These are phyloP conservation scores for Tadarida brasiliensis DNA, from an alignment of 2,797 vertebrate species.

Conservation along the genomic window DNA sequence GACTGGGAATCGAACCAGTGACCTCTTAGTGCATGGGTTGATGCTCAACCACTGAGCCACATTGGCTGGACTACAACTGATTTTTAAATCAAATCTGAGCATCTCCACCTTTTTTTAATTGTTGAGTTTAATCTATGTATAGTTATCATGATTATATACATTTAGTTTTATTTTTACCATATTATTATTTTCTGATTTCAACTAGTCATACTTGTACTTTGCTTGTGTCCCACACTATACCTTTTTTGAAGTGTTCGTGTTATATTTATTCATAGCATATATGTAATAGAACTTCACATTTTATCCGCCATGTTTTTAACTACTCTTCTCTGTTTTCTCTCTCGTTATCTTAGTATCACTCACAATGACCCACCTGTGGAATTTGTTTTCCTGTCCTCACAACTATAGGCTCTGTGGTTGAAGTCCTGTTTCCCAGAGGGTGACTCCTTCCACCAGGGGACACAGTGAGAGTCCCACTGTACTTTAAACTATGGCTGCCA, in stretches of 20 bases:
- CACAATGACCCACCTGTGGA: background rate
- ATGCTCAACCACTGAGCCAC: too few relatives aligned
- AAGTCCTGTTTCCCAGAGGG: background rate
- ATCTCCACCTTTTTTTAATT: conserved; percentile 8
- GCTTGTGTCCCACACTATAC: background rate
- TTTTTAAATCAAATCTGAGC: background rate
- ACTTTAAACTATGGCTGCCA: conserved; percentile 18
- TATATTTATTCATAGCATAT: conserved; percentile 23
- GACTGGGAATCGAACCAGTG: too few relatives aligned
- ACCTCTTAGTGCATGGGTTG: too few relatives aligned
- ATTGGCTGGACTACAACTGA: background rate
- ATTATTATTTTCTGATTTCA: conserved; percentile 52
- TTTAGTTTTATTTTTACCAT: conserved; percentile 16
- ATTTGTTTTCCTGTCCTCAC: background rate
- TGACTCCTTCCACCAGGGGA: background rate
- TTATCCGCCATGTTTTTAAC: background rate
- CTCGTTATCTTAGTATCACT: background rate
- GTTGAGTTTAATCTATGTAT: conserved; percentile 50
- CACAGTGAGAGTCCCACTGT: background rate
- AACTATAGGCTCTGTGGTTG: conserved; percentile 3
- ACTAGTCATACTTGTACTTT: background rate
- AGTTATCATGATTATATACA: conserved; percentile 46
- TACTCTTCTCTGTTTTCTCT: background rate
- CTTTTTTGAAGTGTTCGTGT: background rate
- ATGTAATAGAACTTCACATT: conserved; percentile 4